These are phyloP conservation scores for Trichogramma dendrolimi DNA, from an alignment of 2,888 invertebrate genomes.

Conservation along the genomic window DNA sequence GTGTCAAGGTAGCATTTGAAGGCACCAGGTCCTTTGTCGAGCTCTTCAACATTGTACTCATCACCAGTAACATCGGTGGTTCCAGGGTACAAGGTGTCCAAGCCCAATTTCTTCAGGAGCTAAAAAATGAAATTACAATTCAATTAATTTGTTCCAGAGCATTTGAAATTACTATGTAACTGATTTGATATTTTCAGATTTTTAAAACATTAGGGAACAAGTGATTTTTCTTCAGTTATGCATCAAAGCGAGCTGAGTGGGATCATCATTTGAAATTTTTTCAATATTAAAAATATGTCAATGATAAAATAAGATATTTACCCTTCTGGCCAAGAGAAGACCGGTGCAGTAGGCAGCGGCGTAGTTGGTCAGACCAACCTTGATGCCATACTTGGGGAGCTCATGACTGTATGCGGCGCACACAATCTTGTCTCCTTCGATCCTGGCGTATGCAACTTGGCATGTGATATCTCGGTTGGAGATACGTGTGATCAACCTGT, in stretches of 20 bases:
- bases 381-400: constrained; percentile 90
- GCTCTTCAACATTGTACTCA: constrained; percentile 91
- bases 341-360: constrained; percentile 99
- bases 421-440: constrained; percentile 96
- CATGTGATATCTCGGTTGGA: constrained; percentile 98
- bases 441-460: constrained; percentile 96
- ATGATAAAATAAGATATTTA: constrained; percentile 46
- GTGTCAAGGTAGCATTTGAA: constrained; percentile 97
- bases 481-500: constrained; percentile 93
- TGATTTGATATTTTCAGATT: constrained; percentile 29
- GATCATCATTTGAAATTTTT: constrained; percentile 44
- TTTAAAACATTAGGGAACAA: constrained; percentile 45
- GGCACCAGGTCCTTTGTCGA: constrained; percentile 89
- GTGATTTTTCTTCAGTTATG: constrained; percentile 44
- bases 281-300: constrained; percentile 6
- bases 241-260: constrained; percentile 50
- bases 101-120: constrained; percentile 84
- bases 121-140: constrained; percentile 46
- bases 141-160: constrained; percentile 7
- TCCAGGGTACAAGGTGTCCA: constrained; percentile 83
- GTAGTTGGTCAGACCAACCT: constrained; percentile 98
- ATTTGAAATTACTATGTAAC: too few species aligned
- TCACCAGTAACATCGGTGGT: constrained; percentile 85
- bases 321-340: constrained; percentile 83
- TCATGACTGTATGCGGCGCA: constrained; percentile 98